phyloP scores from a whole-genome alignment of 2,113 vertebrate genomes.

The Protobothrops flavoviridis region DNA sequence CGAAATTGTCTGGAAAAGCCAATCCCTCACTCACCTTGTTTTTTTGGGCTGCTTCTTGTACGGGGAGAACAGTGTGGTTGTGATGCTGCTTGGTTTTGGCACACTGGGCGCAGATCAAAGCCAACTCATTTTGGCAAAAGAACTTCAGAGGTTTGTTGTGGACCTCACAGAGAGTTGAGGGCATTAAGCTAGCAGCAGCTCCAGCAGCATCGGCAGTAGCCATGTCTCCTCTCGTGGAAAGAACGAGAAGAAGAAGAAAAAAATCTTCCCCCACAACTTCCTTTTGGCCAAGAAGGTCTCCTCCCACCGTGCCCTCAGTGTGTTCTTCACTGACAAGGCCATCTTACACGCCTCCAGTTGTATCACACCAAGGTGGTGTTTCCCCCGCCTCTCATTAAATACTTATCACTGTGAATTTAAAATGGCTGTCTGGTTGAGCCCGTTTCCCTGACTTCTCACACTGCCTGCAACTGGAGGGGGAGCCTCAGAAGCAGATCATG shows the following conservation, averaged over 20 bases:
- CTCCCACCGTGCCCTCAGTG: neutral
- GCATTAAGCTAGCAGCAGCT: neutral
- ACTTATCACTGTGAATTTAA: neutral
- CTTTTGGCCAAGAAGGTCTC: neutral
- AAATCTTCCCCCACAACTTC: neutral
- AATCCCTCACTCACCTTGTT: conserved; percentile 40
- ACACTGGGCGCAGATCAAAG: conserved; percentile 44
- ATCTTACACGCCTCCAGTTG: neutral
- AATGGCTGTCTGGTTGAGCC: neutral
- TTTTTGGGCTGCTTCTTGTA: conserved; percentile 45
- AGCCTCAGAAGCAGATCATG: neutral
- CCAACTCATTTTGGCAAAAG: conserved; percentile 57
- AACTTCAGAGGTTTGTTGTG: conserved; percentile 60
- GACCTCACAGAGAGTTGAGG: neutral
- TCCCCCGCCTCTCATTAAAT: neutral
- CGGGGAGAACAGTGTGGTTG: conserved; percentile 37
- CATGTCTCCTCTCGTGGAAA: neutral
- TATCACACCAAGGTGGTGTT: neutral
- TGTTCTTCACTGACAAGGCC: neutral
- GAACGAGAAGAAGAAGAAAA: neutral
- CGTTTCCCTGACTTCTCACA: neutral
- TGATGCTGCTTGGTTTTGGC: conserved; percentile 44
- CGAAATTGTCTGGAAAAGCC: neutral
- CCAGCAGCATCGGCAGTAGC: conserved; percentile 11
- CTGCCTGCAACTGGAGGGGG: neutral